phyloP scores from a whole-genome alignment of 2,113 vertebrate genomes.

The Amblyornis subalaris region DNA sequence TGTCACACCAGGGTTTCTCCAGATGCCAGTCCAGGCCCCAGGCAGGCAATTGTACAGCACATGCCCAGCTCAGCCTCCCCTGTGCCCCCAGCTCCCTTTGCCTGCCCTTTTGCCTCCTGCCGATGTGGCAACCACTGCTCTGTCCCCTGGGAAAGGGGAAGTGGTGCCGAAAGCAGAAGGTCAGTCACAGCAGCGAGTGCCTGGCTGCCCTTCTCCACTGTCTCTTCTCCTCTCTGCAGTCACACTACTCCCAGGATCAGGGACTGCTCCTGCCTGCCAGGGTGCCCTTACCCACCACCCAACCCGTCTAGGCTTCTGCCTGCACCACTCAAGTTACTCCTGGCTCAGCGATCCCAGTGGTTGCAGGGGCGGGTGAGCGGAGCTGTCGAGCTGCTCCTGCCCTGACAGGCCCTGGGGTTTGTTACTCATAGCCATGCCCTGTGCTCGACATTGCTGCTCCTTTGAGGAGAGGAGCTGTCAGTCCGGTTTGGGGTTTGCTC shows the following conservation, averaged over 20 bases:
- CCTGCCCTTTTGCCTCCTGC: neutral
- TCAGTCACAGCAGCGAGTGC: accelerated
- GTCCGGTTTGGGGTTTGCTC: neutral
- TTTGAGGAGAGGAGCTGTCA: neutral
- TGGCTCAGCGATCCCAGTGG: neutral
- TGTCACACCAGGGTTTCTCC: accelerated
- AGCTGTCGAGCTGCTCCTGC: neutral
- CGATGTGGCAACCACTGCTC: neutral
- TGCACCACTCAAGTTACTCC: neutral
- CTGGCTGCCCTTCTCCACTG: neutral
- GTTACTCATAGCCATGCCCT: neutral
- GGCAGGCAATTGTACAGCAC: accelerated
- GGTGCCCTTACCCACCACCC: neutral
- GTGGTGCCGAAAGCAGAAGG: neutral
- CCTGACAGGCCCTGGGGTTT: conserved; percentile 8
- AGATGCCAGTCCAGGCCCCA: neutral
- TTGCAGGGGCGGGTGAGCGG: neutral
- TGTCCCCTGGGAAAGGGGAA: neutral
- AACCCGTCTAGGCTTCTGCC: neutral
- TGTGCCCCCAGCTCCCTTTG: accelerated
- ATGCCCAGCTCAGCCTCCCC: accelerated
- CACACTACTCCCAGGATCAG: accelerated
- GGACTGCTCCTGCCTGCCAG: neutral
- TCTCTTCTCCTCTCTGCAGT: neutral
- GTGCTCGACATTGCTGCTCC: neutral